A percentile compares a stretch with the other conserved stretches of the same genome.
These are phyloP conservation scores for Cladorhizidae sp. DNA, from an alignment of 37 sponge, comb jelly and placozoan genomes.

Conservation along the genomic window DNA sequence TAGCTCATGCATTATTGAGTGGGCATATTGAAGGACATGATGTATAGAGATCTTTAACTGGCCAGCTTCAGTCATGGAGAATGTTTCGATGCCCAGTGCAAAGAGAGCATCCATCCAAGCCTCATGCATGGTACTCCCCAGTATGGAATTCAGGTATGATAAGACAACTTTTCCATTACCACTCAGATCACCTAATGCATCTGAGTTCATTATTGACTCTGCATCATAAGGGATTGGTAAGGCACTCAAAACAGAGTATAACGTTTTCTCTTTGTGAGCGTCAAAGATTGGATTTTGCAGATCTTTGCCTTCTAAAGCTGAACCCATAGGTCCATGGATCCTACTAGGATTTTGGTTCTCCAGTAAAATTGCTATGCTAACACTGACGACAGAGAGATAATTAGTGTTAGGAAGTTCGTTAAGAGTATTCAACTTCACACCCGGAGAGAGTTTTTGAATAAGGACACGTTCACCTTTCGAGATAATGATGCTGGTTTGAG, in stretches of 20 bases:
- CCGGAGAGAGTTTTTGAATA: not conserved
- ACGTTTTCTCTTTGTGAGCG: not conserved
- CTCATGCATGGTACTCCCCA: slow-evolving; percentile 19
- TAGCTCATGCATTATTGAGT: slow-evolving; percentile 17
- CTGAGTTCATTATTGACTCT: not conserved
- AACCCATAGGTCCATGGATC: slow-evolving; percentile 16
- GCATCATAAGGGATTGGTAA: not conserved
- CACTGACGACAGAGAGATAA: slow-evolving; percentile 16
- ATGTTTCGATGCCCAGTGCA: slow-evolving; percentile 26
- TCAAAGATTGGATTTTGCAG: not conserved
- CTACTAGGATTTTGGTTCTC: slow-evolving; percentile 32
- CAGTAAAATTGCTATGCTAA: slow-evolving; percentile 41
- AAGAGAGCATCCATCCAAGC: slow-evolving; percentile 67
- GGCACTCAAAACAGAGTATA: slow-evolving; percentile 22
- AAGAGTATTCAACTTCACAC: not conserved
- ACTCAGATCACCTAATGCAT: slow-evolving; percentile 8
- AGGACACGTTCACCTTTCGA: slow-evolving; percentile 17
- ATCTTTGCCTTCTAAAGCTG: slow-evolving; percentile 18
- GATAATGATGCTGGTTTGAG: slow-evolving; percentile 21
- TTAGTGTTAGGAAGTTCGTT: slow-evolving; percentile 29
- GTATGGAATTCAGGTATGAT: slow-evolving; percentile 17
- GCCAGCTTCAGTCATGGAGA: not conserved
- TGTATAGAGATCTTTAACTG: slow-evolving; percentile 9
- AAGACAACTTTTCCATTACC: slow-evolving; percentile 15
- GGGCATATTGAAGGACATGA: slow-evolving; percentile 14